Evolutionary conservation across 2,888 invertebrate species (phyloP).

Genomic region (Anoncus sp.): DNA sequence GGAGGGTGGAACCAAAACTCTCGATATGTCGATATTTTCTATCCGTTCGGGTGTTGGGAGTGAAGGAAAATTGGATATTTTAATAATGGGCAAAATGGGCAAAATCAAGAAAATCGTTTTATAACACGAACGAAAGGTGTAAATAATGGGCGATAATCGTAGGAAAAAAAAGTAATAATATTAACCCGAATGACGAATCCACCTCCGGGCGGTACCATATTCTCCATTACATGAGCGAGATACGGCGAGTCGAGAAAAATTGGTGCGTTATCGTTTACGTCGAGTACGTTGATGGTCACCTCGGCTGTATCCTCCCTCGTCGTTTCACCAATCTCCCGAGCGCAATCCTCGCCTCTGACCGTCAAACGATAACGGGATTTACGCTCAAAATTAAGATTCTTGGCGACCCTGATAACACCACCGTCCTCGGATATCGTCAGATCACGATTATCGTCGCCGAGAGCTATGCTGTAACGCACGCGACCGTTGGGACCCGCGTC

Average conservation of each 20-base stretch:
- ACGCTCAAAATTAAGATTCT: constrained; percentile 96
- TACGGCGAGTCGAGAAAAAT: constrained; percentile 98
- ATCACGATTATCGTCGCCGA: constrained; percentile 95
- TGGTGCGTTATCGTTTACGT: constrained; percentile 97
- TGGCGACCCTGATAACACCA: constrained; percentile 95
- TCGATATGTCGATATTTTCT: too few species aligned
- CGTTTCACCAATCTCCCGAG: constrained; percentile 86
- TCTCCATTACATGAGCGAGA: constrained; percentile 96
- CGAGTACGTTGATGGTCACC: constrained; percentile 93
- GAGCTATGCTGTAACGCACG: constrained; percentile 94
- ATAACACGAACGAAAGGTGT: too few species aligned
- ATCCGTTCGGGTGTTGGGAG: too few species aligned
- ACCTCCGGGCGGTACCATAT: constrained; percentile 90
- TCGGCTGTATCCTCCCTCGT: constrained; percentile 90
- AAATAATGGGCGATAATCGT: constrained; percentile 42
- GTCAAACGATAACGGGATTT: constrained; percentile 93
- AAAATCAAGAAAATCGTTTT: too few species aligned
- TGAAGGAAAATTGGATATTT: too few species aligned
- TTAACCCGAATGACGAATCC: constrained; percentile 87
- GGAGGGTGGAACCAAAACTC: too few species aligned
- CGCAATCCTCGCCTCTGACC: constrained; percentile 95
- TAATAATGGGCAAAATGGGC: too few species aligned
- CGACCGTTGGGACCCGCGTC: constrained; percentile 96
- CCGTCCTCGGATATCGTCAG: constrained; percentile 96
- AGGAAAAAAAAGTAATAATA: constrained; percentile 37